Evolutionary conservation across 2,797 vertebrate species (phyloP).

Genomic region (Cheirogaleus major): DNA sequence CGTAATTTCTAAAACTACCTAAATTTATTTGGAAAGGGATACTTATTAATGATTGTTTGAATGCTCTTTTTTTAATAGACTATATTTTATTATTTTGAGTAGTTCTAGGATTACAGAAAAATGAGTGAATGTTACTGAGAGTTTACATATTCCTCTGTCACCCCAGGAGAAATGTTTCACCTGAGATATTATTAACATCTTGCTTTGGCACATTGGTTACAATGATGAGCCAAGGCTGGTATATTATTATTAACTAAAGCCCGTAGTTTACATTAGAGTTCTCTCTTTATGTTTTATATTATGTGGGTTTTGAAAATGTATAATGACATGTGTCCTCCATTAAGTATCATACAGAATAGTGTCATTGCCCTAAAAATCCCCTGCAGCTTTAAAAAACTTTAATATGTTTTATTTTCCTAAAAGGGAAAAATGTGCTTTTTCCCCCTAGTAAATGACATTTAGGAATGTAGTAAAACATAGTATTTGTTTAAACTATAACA

Average conservation of each 20-base stretch:
- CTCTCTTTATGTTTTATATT: not conserved
- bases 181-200: not conserved
- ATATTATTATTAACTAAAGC: not conserved
- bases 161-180: not conserved
- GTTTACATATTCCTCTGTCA: not conserved
- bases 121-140: not conserved
- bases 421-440: not conserved
- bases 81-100: not conserved
- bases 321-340: not conserved
- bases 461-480: not conserved
- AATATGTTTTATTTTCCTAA: not conserved
- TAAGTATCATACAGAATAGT: not conserved
- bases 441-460: not conserved
- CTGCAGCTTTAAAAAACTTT: not conserved
- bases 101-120: slow-evolving; percentile 19
- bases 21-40: not conserved
- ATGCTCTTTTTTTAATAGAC: not conserved
- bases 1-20: not conserved
- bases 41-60: slow-evolving; percentile 8
- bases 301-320: not conserved
- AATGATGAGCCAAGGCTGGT: not conserved
- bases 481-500: slow-evolving; percentile 25
- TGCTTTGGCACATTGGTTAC: not conserved
- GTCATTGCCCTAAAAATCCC: not conserved
- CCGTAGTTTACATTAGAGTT: not conserved